Conservation (phyloP, 2,113 vertebrate genomes). For the Lycaon pictus region DNA sequence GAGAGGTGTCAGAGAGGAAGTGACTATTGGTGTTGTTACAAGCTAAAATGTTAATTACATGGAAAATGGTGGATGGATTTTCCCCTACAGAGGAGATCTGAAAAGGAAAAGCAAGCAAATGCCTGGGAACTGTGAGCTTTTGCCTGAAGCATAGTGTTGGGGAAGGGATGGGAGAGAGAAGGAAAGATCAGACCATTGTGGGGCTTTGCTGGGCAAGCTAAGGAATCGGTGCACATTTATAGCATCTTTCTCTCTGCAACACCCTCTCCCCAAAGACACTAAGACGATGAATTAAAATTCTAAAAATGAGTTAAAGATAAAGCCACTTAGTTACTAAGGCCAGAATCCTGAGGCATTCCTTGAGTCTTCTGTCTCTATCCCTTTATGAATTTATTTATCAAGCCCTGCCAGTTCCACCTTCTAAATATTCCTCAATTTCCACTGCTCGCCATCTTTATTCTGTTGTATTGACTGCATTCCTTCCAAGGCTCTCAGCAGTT, state of each 20-base stretch:
- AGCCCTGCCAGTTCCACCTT: background rate
- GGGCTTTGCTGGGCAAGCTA: background rate
- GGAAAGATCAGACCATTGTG: background rate
- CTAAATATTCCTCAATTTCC: background rate
- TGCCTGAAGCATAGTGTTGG: background rate
- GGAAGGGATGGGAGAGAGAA: background rate
- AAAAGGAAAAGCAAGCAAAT: background rate
- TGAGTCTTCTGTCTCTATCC: background rate
- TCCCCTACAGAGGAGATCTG: background rate
- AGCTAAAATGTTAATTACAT: constrained; percentile 34
- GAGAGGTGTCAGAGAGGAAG: constrained; percentile 55
- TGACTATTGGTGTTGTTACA: background rate
- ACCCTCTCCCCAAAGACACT: background rate
- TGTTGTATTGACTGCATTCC: constrained; percentile 55
- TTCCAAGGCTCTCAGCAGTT: background rate
- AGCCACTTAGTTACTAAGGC: background rate
- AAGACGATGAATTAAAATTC: background rate
- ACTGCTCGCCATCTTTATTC: background rate
- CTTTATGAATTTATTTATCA: background rate
- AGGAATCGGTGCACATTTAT: background rate
- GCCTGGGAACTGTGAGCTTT: background rate
- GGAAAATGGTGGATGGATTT: background rate
- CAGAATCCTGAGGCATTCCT: background rate
- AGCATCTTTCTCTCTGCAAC: background rate
- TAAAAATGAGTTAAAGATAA: background rate